phyloP scores from a whole-genome alignment of 2,888 invertebrate genomes.

The Masnerella sp. region DNA sequence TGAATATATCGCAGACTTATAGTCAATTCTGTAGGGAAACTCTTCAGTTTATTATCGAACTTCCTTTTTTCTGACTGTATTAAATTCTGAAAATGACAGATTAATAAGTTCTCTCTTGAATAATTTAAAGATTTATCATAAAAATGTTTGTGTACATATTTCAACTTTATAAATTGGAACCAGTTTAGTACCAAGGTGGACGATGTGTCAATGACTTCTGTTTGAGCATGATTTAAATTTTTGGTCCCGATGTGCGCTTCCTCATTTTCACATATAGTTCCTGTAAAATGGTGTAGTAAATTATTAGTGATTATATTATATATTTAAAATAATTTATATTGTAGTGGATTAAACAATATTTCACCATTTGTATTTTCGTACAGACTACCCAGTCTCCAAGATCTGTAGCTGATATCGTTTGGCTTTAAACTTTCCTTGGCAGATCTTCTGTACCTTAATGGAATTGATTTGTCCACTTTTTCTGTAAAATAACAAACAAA shows the following conservation, averaged over 20 bases:
- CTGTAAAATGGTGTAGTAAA: no score
- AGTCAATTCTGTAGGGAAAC: slow-evolving; percentile 74
- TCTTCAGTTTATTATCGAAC: slow-evolving; percentile 66
- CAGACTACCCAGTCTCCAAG: slow-evolving; percentile 75
- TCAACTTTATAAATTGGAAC: no score
- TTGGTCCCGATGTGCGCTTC: slow-evolving; percentile 66
- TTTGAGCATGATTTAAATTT: slow-evolving; percentile 66
- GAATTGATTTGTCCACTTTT: slow-evolving; percentile 48
- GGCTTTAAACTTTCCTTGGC: slow-evolving; percentile 70
- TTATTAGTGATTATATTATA: no score
- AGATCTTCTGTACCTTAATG: slow-evolving; percentile 49
- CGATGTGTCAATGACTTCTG: slow-evolving; percentile 64
- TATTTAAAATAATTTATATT: not conserved
- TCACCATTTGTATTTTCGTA: slow-evolving; percentile 72
- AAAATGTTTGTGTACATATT: no score
- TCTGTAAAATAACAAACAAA: slow-evolving; percentile 34
- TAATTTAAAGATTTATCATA: not conserved
- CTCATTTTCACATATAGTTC: slow-evolving; percentile 69
- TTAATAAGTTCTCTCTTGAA: not conserved
- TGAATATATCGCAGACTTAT: slow-evolving; percentile 75
- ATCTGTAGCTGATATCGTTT: slow-evolving; percentile 74
- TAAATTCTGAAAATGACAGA: slow-evolving; percentile 66
- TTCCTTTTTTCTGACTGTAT: slow-evolving; percentile 68
- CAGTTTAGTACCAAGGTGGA: slow-evolving; percentile 71
- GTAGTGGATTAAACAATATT: not conserved